phyloP scores from a whole-genome alignment of 2,888 invertebrate genomes.

The Chrysotoxum bicinctum region DNA sequence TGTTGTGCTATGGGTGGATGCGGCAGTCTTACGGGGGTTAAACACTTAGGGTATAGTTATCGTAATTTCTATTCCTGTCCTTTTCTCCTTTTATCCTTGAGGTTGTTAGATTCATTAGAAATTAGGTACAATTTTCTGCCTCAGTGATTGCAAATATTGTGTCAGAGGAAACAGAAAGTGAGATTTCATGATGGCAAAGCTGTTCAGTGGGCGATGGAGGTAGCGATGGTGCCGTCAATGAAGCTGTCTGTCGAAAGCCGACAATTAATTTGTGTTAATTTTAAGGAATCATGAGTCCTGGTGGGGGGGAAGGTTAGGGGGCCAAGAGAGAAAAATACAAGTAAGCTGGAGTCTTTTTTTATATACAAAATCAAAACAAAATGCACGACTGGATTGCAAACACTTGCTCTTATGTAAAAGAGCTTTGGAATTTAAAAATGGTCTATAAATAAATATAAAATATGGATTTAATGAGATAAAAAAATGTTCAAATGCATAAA shows the following conservation, averaged over 20 bases:
- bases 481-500: too few species aligned
- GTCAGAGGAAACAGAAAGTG: slow-evolving; percentile 10
- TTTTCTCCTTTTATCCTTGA: slow-evolving; percentile 5
- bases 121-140: slow-evolving; percentile 68
- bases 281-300: neutral
- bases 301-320: neutral
- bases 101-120: slow-evolving; percentile 47
- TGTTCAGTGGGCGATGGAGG: neutral
- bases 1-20: neutral
- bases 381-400: too few species aligned
- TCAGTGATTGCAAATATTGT: slow-evolving; percentile 65
- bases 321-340: neutral
- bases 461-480: too few species aligned
- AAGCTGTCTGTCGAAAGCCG: neutral
- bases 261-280: slow-evolving; percentile 34
- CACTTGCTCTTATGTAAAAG: too few species aligned
- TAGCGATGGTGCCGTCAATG: neutral
- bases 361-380: slow-evolving; percentile 31
- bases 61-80: slow-evolving; percentile 37
- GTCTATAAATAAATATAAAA: too few species aligned
- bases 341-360: neutral
- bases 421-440: too few species aligned
- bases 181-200: slow-evolving; percentile 25
- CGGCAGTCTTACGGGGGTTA: slow-evolving; percentile 1
- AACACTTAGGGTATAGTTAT: slow-evolving; percentile 42